Base-by-base conservation (phyloP, 2,888 invertebrate species). In the Boloria euphrosyne region DNA sequence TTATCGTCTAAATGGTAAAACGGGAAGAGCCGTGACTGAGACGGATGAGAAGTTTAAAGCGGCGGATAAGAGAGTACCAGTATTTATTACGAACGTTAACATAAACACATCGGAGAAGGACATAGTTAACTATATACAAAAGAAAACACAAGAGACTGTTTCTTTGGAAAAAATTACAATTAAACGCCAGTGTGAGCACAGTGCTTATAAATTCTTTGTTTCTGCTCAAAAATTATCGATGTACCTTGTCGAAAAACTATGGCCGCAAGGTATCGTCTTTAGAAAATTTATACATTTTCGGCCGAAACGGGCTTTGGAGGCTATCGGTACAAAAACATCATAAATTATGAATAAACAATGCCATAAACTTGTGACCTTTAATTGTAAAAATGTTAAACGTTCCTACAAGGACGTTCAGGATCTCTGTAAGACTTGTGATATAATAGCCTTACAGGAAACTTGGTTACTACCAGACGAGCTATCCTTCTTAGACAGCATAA, bases 61-160 rank as follows among this genome's bases (percentile, higher is more conserved):
- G 1, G 73, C 70, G 0, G 73, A 74, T 1, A 61, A 38, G 18
- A 72, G 73, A 27, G 50, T 67, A 13, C 72, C 73, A 0, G 68
- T 75, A 6, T 73, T 74, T 69, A 74, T 76, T n/a, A 72, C 73
- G 0, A 75, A 76, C 27, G 66, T 75, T 10, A 71, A 74, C 60
- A 70, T 47, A 22, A 62, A 69, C 13, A 71, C 75, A 0, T 18
- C 50, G 0, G 67, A 74, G 16, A 44, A 47, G 4, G 74, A 73
- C 49, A 75, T 76, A 43, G 43, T 53, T 13, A 47, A 69, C 0
- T 69, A 76, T 49, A 71, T 76, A 22, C 13, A 50, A 13, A 52
- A 43, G n/a, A 74, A 71, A 65, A 76, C 73, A 0, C 22, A 68
- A 3, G 71, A 72, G 67, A 68, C 13, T 13, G 62, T 72, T 14